These are phyloP conservation scores for Capricornis sumatraensis DNA, from an alignment of 2,113 vertebrate genomes.

Conservation along the genomic window DNA sequence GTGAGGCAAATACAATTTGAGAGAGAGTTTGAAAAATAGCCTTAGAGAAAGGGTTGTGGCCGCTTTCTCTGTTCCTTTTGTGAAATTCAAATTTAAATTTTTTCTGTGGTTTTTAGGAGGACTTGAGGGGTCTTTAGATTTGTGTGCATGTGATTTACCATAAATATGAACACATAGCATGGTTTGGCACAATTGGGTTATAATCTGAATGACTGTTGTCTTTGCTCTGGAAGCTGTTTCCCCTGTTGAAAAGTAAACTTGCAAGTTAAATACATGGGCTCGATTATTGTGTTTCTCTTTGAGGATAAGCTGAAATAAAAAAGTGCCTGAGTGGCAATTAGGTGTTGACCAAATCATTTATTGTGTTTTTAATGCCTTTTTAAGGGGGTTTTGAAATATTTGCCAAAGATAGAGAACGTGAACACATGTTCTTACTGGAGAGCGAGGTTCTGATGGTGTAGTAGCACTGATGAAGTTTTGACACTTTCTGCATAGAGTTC, in stretches of 20 bases:
- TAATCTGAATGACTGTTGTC: background rate
- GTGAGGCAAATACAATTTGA: background rate
- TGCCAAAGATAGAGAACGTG: background rate
- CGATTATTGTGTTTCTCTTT: background rate
- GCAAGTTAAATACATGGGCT: background rate
- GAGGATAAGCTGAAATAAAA: background rate
- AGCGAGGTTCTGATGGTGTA: background rate
- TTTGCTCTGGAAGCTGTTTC: conserved; percentile 10
- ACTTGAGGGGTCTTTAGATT: background rate
- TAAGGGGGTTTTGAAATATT: background rate
- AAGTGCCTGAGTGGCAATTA: background rate
- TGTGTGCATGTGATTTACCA: background rate
- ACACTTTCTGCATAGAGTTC: background rate
- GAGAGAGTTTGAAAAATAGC: background rate
- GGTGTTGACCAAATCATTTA: background rate
- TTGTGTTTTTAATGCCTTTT: background rate
- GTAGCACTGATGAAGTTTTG: background rate
- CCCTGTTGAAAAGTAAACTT: background rate
- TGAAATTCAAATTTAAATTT: conserved; percentile 26
- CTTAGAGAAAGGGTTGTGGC: background rate
- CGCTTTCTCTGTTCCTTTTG: background rate
- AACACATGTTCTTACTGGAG: background rate
- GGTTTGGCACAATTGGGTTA: background rate
- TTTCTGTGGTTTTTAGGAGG: background rate
- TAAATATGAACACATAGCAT: background rate